These are phyloP conservation scores for Halisarca cf. caerulea DNA, from an alignment of 37 sponge, comb jelly and placozoan species.

Conservation along the genomic window DNA sequence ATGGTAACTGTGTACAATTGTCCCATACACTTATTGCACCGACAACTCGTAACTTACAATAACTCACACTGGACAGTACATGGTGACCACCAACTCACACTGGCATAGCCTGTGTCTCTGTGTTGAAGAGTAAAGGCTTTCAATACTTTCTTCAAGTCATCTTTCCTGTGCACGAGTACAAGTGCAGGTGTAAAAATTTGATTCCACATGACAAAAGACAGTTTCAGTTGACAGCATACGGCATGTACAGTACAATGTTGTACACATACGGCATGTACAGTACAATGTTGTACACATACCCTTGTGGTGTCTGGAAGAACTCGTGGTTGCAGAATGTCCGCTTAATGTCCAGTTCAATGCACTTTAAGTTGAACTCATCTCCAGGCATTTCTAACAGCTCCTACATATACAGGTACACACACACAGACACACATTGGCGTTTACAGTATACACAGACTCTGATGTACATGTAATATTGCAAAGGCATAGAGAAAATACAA, in stretches of 20 bases:
- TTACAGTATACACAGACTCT: not conserved
- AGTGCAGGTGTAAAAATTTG: no score
- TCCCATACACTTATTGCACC: no score
- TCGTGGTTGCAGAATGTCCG: conserved; percentile 13
- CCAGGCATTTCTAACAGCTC: not conserved
- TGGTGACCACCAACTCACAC: not conserved
- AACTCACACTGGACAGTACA: no score
- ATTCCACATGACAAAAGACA: no score
- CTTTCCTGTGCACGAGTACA: no score
- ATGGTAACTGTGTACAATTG: no score
- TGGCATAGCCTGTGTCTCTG: not conserved
- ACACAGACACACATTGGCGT: not conserved
- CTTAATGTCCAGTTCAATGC: not conserved
- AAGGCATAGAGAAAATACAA: no score
- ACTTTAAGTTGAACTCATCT: not conserved
- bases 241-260: not conserved
- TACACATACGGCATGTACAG: not conserved
- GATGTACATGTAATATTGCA: not conserved
- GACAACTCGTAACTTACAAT: no score
- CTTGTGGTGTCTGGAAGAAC: conserved; percentile 1
- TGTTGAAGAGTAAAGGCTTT: conserved; percentile 5
- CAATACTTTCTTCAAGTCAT: conserved; percentile 2
- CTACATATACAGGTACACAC: not conserved
- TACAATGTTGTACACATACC: not conserved
- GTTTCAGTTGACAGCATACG: no score